These are phyloP conservation scores for Labeo catla DNA, from an alignment of 2,113 vertebrate genomes.

Conservation along the genomic window DNA sequence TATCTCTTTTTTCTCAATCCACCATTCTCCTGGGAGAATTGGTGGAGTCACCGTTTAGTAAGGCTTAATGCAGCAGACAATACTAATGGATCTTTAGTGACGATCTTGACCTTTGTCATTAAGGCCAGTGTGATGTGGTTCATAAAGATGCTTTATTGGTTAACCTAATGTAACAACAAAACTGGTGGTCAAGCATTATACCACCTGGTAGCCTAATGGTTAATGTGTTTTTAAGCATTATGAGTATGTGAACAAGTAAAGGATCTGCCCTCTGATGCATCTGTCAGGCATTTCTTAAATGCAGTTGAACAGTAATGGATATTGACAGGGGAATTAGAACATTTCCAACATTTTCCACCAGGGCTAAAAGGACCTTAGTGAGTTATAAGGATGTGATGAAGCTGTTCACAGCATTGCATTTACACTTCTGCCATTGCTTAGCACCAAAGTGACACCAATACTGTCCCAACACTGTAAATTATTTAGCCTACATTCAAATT, in stretches of 20 bases:
- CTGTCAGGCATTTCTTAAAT: background rate
- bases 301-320: background rate
- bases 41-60: conserved; percentile 7
- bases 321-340: background rate
- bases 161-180: conserved; percentile 1
- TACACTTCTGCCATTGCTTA: background rate
- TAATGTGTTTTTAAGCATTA: conserved; percentile 11
- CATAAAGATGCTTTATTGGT: background rate
- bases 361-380: background rate
- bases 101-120: conserved; percentile 7
- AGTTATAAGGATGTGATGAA: background rate
- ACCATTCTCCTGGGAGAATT: background rate
- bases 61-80: conserved; percentile 1
- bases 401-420: conserved; percentile 2
- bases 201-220: background rate
- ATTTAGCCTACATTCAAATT: conserved; percentile 56
- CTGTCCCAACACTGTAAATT: conserved; percentile 59
- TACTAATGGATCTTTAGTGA: conserved; percentile 7
- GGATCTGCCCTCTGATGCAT: background rate
- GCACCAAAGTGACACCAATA: background rate
- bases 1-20: conserved; percentile 12
- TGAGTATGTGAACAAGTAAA: background rate
- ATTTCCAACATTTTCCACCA: background rate
- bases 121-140: conserved; percentile 12
- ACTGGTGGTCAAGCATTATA: conserved; percentile 2